These are phyloP conservation scores for Camponotus pennsylvanicus DNA, from an alignment of 1,140 invertebrate genomes.

Conservation along the genomic window DNA sequence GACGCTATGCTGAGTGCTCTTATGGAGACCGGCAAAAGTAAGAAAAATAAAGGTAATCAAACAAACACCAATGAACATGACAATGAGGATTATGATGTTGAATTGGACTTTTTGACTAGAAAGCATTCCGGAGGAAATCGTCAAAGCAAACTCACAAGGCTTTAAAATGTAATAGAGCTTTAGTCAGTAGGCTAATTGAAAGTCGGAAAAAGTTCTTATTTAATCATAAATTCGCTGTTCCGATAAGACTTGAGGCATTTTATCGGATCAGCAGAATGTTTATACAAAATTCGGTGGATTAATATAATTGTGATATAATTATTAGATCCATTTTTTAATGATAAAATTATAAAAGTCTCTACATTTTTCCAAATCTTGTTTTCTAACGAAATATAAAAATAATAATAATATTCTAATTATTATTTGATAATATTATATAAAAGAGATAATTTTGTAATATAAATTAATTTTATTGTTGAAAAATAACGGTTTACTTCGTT, in stretches of 20 bases:
- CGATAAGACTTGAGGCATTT: not conserved
- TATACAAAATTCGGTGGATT: conserved; percentile 19
- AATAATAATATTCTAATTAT: not conserved
- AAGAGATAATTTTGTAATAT: conserved; percentile 10
- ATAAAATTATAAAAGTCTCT: conserved; percentile 33
- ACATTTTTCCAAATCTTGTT: not conserved
- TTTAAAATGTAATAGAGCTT: conserved; percentile 56
- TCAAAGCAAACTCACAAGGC: conserved; percentile 81
- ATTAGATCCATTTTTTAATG: conserved; percentile 19
- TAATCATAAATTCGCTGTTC: not conserved
- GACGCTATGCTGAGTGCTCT: conserved; percentile 78
- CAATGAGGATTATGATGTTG: conserved; percentile 76
- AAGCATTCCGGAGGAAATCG: conserved; percentile 61
- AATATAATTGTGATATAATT: conserved; percentile 29
- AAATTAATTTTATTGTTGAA: conserved; percentile 21
- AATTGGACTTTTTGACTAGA: conserved; percentile 76
- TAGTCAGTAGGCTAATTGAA: conserved; percentile 44
- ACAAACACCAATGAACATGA: conserved; percentile 73
- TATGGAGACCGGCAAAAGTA: conserved; percentile 75
- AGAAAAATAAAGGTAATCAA: conserved; percentile 68
- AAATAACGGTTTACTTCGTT: conserved; percentile 14
- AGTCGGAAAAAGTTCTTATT: conserved; percentile 27
- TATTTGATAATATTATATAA: not conserved
- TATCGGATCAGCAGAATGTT: conserved; percentile 2
- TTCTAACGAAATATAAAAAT: not conserved